These are phyloP conservation scores for Eretmocerus hayati DNA, from an alignment of 2,888 invertebrate species.

Conservation along the genomic window DNA sequence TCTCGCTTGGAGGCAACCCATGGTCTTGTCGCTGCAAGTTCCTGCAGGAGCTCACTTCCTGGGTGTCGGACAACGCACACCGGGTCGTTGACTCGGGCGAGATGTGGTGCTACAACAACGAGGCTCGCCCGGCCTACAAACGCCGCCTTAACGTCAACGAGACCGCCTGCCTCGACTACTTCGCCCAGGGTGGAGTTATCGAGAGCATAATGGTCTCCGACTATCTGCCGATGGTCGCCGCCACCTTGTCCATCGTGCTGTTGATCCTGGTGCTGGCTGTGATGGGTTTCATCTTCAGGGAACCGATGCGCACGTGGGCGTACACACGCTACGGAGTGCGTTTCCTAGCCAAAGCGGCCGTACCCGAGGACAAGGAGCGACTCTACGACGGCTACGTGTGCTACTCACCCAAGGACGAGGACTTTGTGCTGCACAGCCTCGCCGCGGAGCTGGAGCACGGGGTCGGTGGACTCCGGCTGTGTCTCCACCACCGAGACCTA, in stretches of 20 bases:
- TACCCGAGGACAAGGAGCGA: constrained; percentile 74
- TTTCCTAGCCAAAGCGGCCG: constrained; percentile 63
- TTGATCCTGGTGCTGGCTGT: constrained; percentile 70
- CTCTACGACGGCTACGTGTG: constrained; percentile 89
- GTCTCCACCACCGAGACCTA: constrained; percentile 83
- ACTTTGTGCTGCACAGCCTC: constrained; percentile 78
- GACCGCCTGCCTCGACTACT: constrained; percentile 81
- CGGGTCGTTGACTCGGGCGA: constrained; percentile 72
- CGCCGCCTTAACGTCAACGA: constrained; percentile 77
- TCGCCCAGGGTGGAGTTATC: constrained; percentile 74
- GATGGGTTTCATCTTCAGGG: constrained; percentile 77
- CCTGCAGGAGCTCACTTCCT: constrained; percentile 74
- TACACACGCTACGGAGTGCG: constrained; percentile 81
- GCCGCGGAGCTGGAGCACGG: constrained; percentile 80
- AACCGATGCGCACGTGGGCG: constrained; percentile 79
- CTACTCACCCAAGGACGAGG: constrained; percentile 87
- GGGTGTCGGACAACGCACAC: constrained; percentile 73
- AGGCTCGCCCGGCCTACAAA: constrained; percentile 66
- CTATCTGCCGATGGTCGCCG: constrained; percentile 77
- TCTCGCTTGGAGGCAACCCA: constrained; percentile 74
- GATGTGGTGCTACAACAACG: constrained; percentile 75
- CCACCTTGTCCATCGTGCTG: constrained; percentile 70
- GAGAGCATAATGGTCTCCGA: constrained; percentile 76
- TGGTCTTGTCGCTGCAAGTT: constrained; percentile 91
- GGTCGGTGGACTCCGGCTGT: constrained; percentile 71